Conservation (phyloP, 2,113 vertebrate genomes). For the Pteruthius melanotis region DNA sequence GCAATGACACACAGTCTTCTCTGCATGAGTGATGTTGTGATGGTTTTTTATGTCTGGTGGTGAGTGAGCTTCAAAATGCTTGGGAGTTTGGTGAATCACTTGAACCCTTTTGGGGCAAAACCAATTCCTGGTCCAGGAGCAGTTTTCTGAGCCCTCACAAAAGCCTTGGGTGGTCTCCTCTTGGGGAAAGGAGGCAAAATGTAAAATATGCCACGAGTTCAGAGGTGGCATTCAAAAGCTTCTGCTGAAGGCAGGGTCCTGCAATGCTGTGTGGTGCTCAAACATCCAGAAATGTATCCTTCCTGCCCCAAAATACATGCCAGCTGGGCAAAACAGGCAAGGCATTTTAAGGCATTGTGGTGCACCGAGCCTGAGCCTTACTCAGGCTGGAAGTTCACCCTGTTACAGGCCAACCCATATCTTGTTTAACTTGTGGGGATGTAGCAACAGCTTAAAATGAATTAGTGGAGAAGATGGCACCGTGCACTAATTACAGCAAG, state of each 20-base stretch:
- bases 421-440: not conserved
- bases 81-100: not conserved
- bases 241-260: not conserved
- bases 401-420: accelerated
- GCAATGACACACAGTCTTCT: not conserved
- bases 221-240: not conserved
- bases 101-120: not conserved
- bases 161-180: not conserved
- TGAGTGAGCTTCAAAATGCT: not conserved
- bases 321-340: not conserved
- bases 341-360: not conserved
- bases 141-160: not conserved
- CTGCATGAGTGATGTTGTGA: not conserved
- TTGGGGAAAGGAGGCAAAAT: not conserved
- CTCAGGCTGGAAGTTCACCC: not conserved
- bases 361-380: not conserved
- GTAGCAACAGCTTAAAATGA: not conserved
- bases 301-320: not conserved
- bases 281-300: not conserved
- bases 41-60: not conserved
- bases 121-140: not conserved
- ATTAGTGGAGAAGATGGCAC: not conserved
- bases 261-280: not conserved
- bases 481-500: not conserved
- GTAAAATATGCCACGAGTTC: accelerated